Conservation (phyloP, 1,140 invertebrate species). For the Drosophila grimshawi region DNA sequence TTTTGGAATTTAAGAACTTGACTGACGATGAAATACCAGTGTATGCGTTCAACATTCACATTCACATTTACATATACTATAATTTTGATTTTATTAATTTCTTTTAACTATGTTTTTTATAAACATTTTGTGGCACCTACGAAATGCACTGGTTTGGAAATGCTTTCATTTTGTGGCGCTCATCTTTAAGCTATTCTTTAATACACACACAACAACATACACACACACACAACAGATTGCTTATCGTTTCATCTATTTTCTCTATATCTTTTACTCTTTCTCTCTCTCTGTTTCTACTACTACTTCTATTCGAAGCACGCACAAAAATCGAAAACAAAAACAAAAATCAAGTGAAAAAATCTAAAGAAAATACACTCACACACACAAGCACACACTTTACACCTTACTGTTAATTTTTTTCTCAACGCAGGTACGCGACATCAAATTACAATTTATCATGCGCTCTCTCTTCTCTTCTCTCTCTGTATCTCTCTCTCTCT, state of each 20-base stretch:
- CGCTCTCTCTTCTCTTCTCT: slow-evolving; percentile 48
- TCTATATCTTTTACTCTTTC: slow-evolving; percentile 10
- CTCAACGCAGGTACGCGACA: slow-evolving; percentile 73
- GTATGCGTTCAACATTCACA: slow-evolving; percentile 4
- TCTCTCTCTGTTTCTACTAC: slow-evolving; percentile 10
- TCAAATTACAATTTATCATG: slow-evolving; percentile 70
- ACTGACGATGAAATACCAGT: slow-evolving; percentile 15
- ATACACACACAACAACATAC: slow-evolving; percentile 24
- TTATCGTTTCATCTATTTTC: slow-evolving; percentile 62
- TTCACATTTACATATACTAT: slow-evolving; percentile 12
- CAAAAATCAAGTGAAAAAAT: neutral
- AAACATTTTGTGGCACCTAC: slow-evolving; percentile 38
- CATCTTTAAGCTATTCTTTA: slow-evolving; percentile 62
- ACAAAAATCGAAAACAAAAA: slow-evolving; percentile 40
- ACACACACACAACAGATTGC: slow-evolving; percentile 49
- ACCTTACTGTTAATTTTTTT: slow-evolving; percentile 70
- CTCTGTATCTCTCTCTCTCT: slow-evolving; percentile 17
- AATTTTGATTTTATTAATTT: slow-evolving; percentile 14
- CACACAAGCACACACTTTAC: slow-evolving; percentile 46
- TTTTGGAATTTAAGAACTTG: slow-evolving; percentile 18
- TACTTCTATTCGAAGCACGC: slow-evolving; percentile 64
- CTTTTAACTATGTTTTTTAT: slow-evolving; percentile 19
- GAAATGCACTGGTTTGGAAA: slow-evolving; percentile 53
- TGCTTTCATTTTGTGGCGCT: slow-evolving; percentile 51
- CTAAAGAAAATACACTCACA: slow-evolving; percentile 38